These are phyloP conservation scores for Dermolepida albohirtum DNA, from an alignment of 2,888 invertebrate genomes.

Conservation along the genomic window DNA sequence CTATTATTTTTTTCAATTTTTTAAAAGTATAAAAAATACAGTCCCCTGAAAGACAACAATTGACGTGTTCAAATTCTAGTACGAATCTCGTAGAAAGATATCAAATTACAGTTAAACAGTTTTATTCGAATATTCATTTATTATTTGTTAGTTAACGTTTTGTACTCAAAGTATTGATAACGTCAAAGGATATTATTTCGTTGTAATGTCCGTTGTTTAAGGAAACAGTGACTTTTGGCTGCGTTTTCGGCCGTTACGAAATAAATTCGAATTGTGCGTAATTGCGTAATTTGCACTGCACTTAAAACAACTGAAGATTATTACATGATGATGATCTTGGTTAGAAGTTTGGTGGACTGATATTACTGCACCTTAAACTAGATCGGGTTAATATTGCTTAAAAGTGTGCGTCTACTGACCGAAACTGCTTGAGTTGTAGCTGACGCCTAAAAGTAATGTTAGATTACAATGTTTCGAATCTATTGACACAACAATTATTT, in stretches of 20 bases:
- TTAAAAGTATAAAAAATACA: too few relatives aligned
- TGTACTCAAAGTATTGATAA: too few relatives aligned
- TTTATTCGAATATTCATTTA: too few relatives aligned
- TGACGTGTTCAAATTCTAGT: too few relatives aligned
- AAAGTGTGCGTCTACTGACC: constrained; percentile 71
- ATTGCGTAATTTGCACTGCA: constrained; percentile 80
- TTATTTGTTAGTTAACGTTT: too few relatives aligned
- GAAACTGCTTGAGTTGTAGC: constrained; percentile 74
- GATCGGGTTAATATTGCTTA: constrained; percentile 75
- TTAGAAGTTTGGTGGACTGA: constrained; percentile 79
- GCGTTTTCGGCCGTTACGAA: constrained; percentile 81
- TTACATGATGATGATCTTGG: constrained; percentile 66
- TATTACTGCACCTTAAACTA: constrained; percentile 77
- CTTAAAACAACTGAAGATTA: constrained; percentile 80
- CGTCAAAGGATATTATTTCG: too few relatives aligned
- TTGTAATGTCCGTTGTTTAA: not conserved
- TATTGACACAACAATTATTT: too few relatives aligned
- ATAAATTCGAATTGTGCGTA: constrained; percentile 76
- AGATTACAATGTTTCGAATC: too few relatives aligned
- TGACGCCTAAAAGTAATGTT: constrained; percentile 68
- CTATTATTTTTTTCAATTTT: too few relatives aligned
- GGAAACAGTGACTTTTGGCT: constrained; percentile 67
- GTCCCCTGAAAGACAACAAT: too few relatives aligned
- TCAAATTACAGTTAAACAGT: too few relatives aligned
- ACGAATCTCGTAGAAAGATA: too few relatives aligned